phyloP scores from a whole-genome alignment of 2,797 vertebrate genomes.

The Hybognathus amarus region DNA sequence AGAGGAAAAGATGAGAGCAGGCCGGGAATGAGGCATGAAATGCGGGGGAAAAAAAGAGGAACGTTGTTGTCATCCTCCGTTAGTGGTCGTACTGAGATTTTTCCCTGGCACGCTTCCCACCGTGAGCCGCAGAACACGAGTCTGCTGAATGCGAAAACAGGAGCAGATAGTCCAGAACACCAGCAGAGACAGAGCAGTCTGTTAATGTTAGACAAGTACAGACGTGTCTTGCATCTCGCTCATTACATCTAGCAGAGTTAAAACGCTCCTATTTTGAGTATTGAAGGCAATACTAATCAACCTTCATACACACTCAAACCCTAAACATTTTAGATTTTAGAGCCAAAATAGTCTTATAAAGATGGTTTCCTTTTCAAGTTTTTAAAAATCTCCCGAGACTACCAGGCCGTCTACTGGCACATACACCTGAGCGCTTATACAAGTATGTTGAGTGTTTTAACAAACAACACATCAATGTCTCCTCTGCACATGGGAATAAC shows the following conservation, averaged over 20 bases:
- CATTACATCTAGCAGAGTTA: constrained; percentile 15
- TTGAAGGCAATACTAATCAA: neutral
- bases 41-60: constrained; percentile 34
- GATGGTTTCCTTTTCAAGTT: neutral
- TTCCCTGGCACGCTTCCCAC: constrained; percentile 38
- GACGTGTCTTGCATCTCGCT: constrained; percentile 11
- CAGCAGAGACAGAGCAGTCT: constrained; percentile 29
- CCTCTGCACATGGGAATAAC: constrained; percentile 4
- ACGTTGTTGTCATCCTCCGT: constrained; percentile 53
- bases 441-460: neutral
- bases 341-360: neutral
- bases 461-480: constrained; percentile 27
- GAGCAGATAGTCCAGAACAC: constrained; percentile 26
- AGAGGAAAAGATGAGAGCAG: constrained; percentile 55
- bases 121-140: constrained; percentile 20
- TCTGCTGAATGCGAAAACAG: constrained; percentile 39
- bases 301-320: neutral
- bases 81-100: constrained; percentile 46
- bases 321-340: neutral
- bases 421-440: neutral
- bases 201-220: constrained; percentile 23
- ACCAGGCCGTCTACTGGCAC: neutral
- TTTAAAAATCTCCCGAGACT: neutral
- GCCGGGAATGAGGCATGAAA: constrained; percentile 51
- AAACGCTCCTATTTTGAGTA: neutral